Evolutionary conservation across 1,140 invertebrate genomes (phyloP), one percentile per base, ranked within the genome.

Genomic region (Lepidurus apus): DNA sequence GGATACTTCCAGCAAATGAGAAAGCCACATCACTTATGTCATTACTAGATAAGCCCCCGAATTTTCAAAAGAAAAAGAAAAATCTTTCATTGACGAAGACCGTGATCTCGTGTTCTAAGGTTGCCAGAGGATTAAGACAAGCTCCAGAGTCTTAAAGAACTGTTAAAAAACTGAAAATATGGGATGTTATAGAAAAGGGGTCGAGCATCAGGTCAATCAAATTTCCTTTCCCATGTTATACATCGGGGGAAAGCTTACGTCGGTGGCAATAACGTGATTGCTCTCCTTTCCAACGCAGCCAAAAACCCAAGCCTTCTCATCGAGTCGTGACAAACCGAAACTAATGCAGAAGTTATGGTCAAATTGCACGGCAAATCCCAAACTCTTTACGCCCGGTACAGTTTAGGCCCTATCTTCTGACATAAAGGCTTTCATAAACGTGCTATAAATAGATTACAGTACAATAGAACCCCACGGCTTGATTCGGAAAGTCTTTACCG

Each of bases 131-230:
- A n/a, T 5, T 13, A 65, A 65, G 47, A 65, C 21, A 13, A 65
- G 21, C 21, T 13, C 47, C 47, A 13, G 13, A 65, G 21, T n/a
- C n/a, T n/a, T n/a, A n/a, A n/a, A n/a, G n/a, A n/a, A n/a, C n/a
- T 0, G 11, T 26, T 26, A 26, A 26, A 26, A 26, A 26, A 2
- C n/a, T 26, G 2, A 26, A 34, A 34, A 34, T 2, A 34, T 34
- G 34, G 4, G 34, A 34, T 34, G 34, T 34, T 65, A 65, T 65
- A 65, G 53, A 21, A 65, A 65, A 65, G 53, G 21, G 53, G 53
- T 65, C 53, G 53, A 65, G 53, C 13, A 65, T 65, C 8, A 65
- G 53, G 53, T 65, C 53, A 65, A 65, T 65, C 53, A 65, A 65
- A 65, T 65, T 65, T 65, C 53, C 53, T 65, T 65, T 65, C 53